phyloP scores from a whole-genome alignment of 2,113 vertebrate species.

The Cynopterus brachyotis region DNA sequence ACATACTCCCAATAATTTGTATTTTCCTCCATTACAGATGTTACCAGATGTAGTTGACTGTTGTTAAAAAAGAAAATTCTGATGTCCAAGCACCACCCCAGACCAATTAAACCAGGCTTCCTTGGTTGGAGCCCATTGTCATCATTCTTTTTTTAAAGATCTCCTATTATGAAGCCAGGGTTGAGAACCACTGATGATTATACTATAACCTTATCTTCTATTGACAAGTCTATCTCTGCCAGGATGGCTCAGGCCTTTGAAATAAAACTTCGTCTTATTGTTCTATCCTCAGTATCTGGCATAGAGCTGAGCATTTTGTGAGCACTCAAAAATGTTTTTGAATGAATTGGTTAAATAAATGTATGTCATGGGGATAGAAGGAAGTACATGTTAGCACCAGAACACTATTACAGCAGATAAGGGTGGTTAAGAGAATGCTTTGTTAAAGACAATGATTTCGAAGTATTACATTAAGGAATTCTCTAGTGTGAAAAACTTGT shows the following conservation, averaged over 20 bases:
- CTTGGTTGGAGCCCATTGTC: neutral
- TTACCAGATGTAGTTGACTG: neutral
- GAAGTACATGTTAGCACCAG: neutral
- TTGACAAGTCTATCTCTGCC: neutral
- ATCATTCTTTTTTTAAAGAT: neutral
- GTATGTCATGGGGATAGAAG: neutral
- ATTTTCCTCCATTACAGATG: neutral
- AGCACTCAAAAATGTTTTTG: neutral
- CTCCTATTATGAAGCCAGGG: neutral
- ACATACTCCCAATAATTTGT: neutral
- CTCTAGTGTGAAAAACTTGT: conserved; percentile 4
- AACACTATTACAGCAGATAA: neutral
- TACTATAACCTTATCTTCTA: neutral
- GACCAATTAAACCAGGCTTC: neutral
- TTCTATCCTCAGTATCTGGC: neutral
- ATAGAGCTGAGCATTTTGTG: neutral
- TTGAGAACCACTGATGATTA: neutral
- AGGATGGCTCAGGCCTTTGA: neutral
- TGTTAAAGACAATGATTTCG: neutral
- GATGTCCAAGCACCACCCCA: neutral
- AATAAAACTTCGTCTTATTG: neutral
- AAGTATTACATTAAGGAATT: neutral
- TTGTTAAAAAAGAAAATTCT: neutral
- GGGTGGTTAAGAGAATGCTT: neutral
- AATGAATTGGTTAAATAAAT: neutral